Evolutionary conservation across 2,888 invertebrate genomes (phyloP).

Genomic region (Pemphredon lugubris): DNA sequence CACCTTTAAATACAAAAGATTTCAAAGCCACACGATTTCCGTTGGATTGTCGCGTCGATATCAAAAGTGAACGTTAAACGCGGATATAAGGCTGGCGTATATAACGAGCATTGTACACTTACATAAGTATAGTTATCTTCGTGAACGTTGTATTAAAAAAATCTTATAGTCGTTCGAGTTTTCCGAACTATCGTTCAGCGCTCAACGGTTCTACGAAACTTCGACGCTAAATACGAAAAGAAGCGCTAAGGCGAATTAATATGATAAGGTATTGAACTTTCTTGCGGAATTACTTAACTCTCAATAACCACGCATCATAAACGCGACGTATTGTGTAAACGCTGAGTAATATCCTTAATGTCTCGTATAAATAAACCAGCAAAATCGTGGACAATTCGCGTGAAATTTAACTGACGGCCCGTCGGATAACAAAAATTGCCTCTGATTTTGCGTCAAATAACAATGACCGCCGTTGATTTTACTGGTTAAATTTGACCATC

Average conservation of each 20-base stretch:
- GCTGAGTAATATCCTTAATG: neutral
- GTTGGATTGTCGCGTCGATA: slow-evolving; percentile 44
- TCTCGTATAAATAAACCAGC: neutral
- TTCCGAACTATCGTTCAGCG: neutral
- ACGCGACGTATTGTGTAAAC: neutral
- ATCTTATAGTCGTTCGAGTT: neutral
- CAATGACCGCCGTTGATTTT: too few species aligned
- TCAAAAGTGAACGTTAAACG: slow-evolving; percentile 38
- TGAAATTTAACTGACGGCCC: too few species aligned
- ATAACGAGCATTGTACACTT: slow-evolving; percentile 29
- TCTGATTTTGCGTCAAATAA: too few species aligned
- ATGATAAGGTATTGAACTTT: too few species aligned
- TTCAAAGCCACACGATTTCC: too few species aligned
- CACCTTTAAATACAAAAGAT: too few species aligned
- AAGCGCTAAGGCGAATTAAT: neutral
- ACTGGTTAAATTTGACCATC: too few species aligned
- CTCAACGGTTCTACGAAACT: neutral
- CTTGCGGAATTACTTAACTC: too few species aligned
- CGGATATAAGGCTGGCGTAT: slow-evolving; percentile 31
- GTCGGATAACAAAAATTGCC: too few species aligned
- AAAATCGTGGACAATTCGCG: too few species aligned
- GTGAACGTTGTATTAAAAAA: slow-evolving; percentile 46
- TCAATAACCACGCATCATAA: neutral
- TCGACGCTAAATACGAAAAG: neutral
- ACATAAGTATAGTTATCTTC: slow-evolving; percentile 44